These are phyloP conservation scores for Scaptomyza hsui DNA, from an alignment of 1,140 invertebrate genomes.

Conservation along the genomic window DNA sequence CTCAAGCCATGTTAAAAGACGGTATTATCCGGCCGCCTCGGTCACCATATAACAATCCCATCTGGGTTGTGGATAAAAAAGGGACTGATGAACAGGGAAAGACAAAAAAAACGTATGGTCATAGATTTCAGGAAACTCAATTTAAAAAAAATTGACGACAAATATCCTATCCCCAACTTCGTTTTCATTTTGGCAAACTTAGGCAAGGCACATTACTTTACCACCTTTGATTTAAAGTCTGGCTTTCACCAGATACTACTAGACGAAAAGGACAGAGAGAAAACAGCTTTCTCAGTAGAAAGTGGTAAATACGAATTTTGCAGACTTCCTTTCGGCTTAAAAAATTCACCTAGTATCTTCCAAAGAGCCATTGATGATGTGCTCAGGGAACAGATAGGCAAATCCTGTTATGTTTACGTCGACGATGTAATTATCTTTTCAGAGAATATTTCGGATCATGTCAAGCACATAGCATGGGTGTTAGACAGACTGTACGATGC, in stretches of 20 bases:
- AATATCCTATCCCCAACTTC: too few relatives aligned
- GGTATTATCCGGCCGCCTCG: too few relatives aligned
- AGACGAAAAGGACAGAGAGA: slow-evolving; percentile 8
- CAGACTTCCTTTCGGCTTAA: slow-evolving; percentile 25
- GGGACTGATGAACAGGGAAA: slow-evolving; percentile 33
- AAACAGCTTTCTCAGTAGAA: too few relatives aligned
- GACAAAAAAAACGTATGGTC: not conserved
- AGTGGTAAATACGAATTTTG: slow-evolving; percentile 18
- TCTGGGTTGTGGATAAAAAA: slow-evolving; percentile 43
- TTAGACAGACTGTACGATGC: slow-evolving; percentile 55
- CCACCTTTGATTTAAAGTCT: too few relatives aligned
- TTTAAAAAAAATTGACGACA: too few relatives aligned
- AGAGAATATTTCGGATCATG: slow-evolving; percentile 16
- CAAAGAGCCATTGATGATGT: slow-evolving; percentile 34
- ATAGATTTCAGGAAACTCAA: slow-evolving; percentile 4
- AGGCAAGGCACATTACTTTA: too few relatives aligned
- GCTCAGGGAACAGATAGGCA: too few relatives aligned
- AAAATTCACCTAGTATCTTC: slow-evolving; percentile 18
- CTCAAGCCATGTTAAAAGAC: not conserved
- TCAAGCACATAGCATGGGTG: slow-evolving; percentile 22
- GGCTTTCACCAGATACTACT: not conserved
- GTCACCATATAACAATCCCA: slow-evolving; percentile 19
- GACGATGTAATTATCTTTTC: slow-evolving; percentile 25
- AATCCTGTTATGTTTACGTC: slow-evolving; percentile 27
- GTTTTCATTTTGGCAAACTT: too few relatives aligned